Evolutionary conservation across 2,797 vertebrate species (phyloP), one percentile per base, ranked within the genome.

Genomic region (Melanotaenia pygmaea): DNA sequence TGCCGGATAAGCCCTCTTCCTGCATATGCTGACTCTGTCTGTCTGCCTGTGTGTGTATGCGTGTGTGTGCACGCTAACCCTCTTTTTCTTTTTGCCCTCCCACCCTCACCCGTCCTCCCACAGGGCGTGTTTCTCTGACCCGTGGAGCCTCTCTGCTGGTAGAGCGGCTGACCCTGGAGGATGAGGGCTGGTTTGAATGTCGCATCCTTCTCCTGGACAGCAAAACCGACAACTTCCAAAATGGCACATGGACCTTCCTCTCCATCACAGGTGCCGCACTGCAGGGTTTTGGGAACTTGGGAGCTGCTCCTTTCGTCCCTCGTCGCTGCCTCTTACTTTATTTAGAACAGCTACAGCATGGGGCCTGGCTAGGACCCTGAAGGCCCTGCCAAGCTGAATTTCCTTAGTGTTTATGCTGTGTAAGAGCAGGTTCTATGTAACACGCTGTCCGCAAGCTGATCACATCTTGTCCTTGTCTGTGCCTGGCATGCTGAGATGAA

Each of bases 131-230:
- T 73, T 94, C 92, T 57, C 91, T 99, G 79, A 95, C 94, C 76
- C 94, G 82, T 8, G 97, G 96, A 0, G 97, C 97, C 3, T 98
- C 97, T 20, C 94, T 99, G 72, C 93, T 90, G 79, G 94, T 99
- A 1, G 95, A 97, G 24, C 88, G 83, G 34, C 94, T 99, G 82
- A 96, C 95, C 0, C 92, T 94, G 0, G 96, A 98, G 83, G 98
- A 99, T 60, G 97, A 98, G 82, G 97, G 97, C 84, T 99, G 97
- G 98, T 99, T 98, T n/a, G 97, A 99, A 86, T 99, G 98, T 77
- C 95, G 97, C 0, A 97, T 99, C 82, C 95, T 99, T 58, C 96
- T 97, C 67, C 92, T 99, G 69, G 96, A 98, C 87, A 95, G 87
- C 53, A 95, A 95, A 84, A 95, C 95, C 0, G 97, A 98, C 0